Conservation (phyloP, 2,113 vertebrate genomes). For the Vombatus ursinus region DNA sequence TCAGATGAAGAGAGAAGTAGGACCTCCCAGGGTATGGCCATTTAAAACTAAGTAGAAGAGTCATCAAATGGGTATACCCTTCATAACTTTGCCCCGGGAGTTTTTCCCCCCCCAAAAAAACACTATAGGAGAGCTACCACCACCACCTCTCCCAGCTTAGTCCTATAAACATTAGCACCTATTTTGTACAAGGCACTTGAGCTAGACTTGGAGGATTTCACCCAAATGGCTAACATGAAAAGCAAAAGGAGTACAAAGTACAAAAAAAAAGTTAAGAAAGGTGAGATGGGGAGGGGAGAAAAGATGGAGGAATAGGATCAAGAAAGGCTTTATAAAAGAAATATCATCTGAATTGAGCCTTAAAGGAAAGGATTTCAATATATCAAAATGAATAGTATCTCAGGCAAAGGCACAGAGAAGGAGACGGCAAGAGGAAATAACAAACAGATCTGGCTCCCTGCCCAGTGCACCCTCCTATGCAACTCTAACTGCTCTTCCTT, state of each 20-base stretch:
- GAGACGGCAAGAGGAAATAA: not conserved
- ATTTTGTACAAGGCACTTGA: not conserved
- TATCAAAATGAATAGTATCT: not conserved
- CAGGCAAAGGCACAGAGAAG: not conserved
- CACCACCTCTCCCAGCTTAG: not conserved
- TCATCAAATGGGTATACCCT: not conserved
- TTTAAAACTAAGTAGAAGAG: not conserved
- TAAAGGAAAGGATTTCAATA: not conserved
- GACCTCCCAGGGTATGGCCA: not conserved
- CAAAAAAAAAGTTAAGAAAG: not conserved
- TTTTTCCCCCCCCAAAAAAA: not conserved
- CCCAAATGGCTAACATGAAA: not conserved
- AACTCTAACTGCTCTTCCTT: not conserved
- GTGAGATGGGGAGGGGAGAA: not conserved
- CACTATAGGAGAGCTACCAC: not conserved
- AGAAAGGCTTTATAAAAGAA: not conserved
- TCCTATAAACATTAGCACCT: not conserved
- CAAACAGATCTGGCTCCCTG: not conserved
- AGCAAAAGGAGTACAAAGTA: not conserved
- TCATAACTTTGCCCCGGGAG: not conserved
- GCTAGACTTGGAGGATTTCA: not conserved
- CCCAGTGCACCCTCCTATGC: not conserved
- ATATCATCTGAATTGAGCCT: not conserved
- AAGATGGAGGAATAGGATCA: not conserved
- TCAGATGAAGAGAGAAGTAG: not conserved